Conservation (phyloP, 2,797 vertebrate species). For the Cirrhinus molitorella region DNA sequence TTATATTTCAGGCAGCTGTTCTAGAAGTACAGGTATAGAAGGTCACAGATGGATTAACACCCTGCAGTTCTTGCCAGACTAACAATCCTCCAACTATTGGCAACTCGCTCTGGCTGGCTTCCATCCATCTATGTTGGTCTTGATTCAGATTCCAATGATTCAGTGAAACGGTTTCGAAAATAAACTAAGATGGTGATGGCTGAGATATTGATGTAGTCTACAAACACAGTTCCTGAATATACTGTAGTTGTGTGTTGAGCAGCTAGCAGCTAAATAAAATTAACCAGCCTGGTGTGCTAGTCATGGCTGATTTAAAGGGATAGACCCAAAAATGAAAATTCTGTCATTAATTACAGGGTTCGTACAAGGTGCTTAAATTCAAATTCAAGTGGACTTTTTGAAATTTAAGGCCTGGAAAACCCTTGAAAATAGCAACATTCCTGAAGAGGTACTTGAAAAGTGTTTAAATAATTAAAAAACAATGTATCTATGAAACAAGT, state of each 20-base stretch:
- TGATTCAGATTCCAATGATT: constrained; percentile 2
- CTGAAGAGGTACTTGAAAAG: no score
- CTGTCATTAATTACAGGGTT: no score
- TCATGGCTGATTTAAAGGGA: neutral
- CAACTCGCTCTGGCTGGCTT: neutral
- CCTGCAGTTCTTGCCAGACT: constrained; percentile 24
- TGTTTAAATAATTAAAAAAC: no score
- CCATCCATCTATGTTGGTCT: constrained; percentile 17
- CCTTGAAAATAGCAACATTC: no score
- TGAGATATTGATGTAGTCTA: neutral
- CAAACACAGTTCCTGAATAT: neutral
- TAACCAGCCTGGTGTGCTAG: neutral
- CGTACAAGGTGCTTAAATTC: no score
- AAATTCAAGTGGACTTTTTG: no score
- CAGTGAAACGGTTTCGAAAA: neutral
- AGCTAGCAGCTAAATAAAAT: neutral
- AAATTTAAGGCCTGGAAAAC: no score
- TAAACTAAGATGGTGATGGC: neutral
- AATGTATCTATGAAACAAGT: no score
- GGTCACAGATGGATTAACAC: constrained; percentile 42
- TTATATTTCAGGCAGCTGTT: constrained; percentile 1
- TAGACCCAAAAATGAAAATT: no score
- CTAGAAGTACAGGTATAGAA: constrained; percentile 33
- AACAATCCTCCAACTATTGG: neutral
- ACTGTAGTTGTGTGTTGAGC: neutral